phyloP scores from a whole-genome alignment of 2,113 vertebrate genomes.

The Meles meles region DNA sequence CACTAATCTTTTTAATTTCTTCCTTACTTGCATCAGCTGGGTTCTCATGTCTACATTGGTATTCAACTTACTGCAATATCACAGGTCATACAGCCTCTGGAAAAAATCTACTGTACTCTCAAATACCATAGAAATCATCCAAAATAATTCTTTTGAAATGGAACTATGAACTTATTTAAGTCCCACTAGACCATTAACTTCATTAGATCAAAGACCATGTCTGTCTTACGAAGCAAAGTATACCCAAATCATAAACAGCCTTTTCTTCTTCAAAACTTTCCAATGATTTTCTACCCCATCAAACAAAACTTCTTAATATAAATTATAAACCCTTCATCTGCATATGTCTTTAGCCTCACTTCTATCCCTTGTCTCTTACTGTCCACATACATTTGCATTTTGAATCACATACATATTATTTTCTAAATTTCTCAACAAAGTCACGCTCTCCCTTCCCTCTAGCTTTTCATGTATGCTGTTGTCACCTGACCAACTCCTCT shows the following conservation, averaged over 20 bases:
- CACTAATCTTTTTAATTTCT: background rate
- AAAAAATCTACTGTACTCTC: background rate
- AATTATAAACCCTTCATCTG: background rate
- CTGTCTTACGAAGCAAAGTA: background rate
- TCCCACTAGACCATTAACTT: background rate
- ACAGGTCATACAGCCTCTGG: background rate
- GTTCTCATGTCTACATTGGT: background rate
- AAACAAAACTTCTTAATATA: background rate
- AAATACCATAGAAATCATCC: background rate
- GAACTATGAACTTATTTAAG: background rate
- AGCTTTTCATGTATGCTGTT: background rate
- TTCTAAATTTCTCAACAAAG: background rate
- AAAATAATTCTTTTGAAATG: background rate
- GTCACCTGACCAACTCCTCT: background rate
- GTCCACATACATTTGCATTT: background rate
- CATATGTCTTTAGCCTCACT: background rate
- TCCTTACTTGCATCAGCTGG: background rate
- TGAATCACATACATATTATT: background rate
- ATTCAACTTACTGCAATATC: background rate
- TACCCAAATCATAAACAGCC: background rate
- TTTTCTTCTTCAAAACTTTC: background rate
- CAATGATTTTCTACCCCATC: background rate
- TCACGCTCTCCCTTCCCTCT: background rate
- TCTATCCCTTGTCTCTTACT: background rate
- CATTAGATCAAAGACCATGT: background rate